Evolutionary conservation across 2,113 vertebrate species (phyloP).

Genomic region (Hyperoodon ampullatus): DNA sequence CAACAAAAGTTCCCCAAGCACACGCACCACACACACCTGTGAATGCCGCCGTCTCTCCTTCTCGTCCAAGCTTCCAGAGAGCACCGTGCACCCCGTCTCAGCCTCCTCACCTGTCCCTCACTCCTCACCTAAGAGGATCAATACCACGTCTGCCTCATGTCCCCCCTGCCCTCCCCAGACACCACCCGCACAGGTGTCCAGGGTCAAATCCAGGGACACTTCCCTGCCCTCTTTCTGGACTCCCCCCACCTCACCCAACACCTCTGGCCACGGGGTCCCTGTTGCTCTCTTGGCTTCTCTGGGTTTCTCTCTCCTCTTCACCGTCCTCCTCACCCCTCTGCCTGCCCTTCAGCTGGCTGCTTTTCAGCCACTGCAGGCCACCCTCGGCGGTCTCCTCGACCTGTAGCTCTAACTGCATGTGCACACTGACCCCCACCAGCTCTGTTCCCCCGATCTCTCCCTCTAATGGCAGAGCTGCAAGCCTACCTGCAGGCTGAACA

Average conservation of each 20-base stretch:
- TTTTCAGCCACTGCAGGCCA: neutral
- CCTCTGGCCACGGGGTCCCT: neutral
- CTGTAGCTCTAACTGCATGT: neutral
- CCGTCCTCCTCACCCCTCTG: neutral
- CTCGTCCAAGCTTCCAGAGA: neutral
- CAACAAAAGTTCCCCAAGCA: neutral
- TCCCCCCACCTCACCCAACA: neutral
- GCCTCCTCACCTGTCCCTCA: neutral
- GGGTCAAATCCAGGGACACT: neutral
- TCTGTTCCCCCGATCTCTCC: neutral
- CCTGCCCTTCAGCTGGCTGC: neutral
- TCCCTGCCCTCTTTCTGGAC: neutral
- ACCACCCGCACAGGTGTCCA: neutral
- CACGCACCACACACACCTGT: neutral
- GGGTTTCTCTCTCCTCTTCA: neutral
- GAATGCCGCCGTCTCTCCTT: neutral
- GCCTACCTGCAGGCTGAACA: neutral
- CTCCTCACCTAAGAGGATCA: neutral
- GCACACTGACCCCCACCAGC: neutral
- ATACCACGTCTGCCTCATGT: neutral
- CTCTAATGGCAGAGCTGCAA: neutral
- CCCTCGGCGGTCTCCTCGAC: neutral
- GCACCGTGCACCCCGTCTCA: neutral
- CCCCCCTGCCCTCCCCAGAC: neutral
- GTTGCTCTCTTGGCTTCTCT: neutral